A percentile compares a stretch with the other conserved stretches of the same genome.
phyloP scores from a whole-genome alignment of 1,140 invertebrate species.

The Cydia splendana region DNA sequence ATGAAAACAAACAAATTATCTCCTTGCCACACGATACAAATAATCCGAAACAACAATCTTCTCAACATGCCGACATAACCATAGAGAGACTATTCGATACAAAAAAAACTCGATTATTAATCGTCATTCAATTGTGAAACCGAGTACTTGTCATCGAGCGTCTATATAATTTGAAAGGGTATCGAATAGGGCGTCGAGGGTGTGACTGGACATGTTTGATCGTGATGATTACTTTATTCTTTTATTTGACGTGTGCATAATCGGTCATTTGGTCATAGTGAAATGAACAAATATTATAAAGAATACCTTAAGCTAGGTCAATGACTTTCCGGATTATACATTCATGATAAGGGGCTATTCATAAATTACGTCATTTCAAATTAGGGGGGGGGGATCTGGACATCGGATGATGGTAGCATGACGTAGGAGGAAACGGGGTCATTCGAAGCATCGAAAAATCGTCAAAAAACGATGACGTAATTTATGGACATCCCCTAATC shows the following conservation, averaged over 20 bases:
- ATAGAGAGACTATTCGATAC: slow-evolving; percentile 33
- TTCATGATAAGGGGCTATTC: no score
- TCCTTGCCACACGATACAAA: background rate
- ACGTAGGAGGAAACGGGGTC: no score
- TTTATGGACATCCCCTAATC: no score
- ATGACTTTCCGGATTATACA: background rate
- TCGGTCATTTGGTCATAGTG: background rate
- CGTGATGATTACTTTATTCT: background rate
- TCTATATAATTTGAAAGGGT: slow-evolving; percentile 50
- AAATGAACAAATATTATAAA: background rate
- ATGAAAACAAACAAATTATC: slow-evolving; percentile 6
- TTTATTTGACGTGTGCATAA: slow-evolving; percentile 1
- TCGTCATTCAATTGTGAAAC: slow-evolving; percentile 58
- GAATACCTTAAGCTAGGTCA: background rate
- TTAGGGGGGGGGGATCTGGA: no score
- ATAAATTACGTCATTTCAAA: no score
- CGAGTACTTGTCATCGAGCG: slow-evolving; percentile 52
- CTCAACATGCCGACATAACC: slow-evolving; percentile 44
- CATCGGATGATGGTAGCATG: no score
- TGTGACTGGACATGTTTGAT: background rate
- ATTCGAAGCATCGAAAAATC: no score
- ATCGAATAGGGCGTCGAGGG: slow-evolving; percentile 36
- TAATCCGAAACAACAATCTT: slow-evolving; percentile 44
- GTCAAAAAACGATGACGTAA: no score
- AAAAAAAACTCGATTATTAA: slow-evolving; percentile 55